Percentiles rank a stretch among this genome's conserved stretches.
These are phyloP conservation scores for Euphonia xanthogaster DNA, from an alignment of 2,797 vertebrate species.

Conservation along the genomic window DNA sequence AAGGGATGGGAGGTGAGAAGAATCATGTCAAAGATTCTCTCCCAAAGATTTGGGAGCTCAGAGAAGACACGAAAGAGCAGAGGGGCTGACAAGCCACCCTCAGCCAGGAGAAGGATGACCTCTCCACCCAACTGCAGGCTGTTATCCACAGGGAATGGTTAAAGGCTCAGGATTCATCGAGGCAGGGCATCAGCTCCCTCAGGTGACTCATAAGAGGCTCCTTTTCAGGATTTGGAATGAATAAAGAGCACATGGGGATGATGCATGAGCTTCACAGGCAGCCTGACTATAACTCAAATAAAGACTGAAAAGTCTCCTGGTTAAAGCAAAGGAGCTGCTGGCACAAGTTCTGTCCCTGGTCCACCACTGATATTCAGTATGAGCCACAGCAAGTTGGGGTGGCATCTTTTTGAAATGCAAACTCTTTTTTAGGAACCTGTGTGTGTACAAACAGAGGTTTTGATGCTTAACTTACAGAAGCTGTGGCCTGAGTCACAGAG, in stretches of 20 bases:
- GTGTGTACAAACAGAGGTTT: neutral
- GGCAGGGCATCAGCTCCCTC: neutral
- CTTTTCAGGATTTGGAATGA: neutral
- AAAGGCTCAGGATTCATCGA: neutral
- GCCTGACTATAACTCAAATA: neutral
- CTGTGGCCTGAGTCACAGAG: neutral
- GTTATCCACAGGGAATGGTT: neutral
- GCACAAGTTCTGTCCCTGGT: neutral
- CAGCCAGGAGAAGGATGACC: slow-evolving; percentile 79
- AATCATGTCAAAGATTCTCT: slow-evolving; percentile 63
- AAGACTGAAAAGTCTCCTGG: neutral
- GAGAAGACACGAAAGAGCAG: slow-evolving; percentile 69
- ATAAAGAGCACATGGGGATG: neutral
- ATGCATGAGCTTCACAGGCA: neutral
- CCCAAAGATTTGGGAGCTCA: slow-evolving; percentile 58
- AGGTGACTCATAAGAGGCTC: neutral
- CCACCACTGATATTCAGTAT: neutral
- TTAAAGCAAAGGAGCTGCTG: neutral
- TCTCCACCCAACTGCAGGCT: slow-evolving; percentile 69
- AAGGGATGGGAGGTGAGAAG: slow-evolving; percentile 75
- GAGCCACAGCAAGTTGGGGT: neutral
- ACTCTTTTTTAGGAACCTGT: neutral
- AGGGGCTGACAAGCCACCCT: slow-evolving; percentile 67
- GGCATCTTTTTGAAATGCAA: neutral
- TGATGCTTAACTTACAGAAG: neutral